Conservation (phyloP, 2,888 invertebrate genomes). For the Orthonevra nobilis region DNA sequence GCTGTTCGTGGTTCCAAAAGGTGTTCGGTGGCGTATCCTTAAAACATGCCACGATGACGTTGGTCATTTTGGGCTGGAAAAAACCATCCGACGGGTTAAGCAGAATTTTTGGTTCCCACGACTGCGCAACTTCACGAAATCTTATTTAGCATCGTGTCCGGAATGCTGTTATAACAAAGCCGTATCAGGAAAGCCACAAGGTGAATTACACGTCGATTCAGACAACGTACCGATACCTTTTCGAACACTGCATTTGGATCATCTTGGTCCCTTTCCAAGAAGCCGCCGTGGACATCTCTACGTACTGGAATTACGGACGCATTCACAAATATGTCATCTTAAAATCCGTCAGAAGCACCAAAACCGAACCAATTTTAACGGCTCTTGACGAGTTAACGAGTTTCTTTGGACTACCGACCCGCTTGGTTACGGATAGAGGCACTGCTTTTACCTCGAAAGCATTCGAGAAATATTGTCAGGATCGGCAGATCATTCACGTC, state of each 20-base stretch:
- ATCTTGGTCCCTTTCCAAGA: too few species aligned
- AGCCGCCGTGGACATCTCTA: not conserved
- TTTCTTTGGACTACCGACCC: not conserved
- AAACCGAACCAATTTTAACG: not conserved
- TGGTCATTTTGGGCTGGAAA: conserved; percentile 14
- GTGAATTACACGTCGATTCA: not conserved
- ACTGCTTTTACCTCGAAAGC: not conserved
- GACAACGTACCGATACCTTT: not conserved
- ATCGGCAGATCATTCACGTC: too few species aligned
- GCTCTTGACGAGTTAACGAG: not conserved
- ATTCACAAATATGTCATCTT: not conserved
- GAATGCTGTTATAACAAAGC: conserved; percentile 12
- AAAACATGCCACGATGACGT: conserved; percentile 15
- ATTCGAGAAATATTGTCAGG: not conserved
- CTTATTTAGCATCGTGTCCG: not conserved
- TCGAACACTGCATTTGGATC: not conserved
- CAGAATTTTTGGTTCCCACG: conserved; percentile 18
- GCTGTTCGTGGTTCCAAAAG: conserved; percentile 4
- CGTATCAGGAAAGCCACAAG: not conserved
- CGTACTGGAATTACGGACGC: not conserved
- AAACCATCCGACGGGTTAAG: not conserved
- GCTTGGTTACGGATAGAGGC: not conserved
- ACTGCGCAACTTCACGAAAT: conserved; percentile 1
- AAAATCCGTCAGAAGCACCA: not conserved
- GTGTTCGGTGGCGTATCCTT: conserved; percentile 7